phyloP scores from a whole-genome alignment of 2,113 vertebrate genomes.

The Eulemur rufifrons region DNA sequence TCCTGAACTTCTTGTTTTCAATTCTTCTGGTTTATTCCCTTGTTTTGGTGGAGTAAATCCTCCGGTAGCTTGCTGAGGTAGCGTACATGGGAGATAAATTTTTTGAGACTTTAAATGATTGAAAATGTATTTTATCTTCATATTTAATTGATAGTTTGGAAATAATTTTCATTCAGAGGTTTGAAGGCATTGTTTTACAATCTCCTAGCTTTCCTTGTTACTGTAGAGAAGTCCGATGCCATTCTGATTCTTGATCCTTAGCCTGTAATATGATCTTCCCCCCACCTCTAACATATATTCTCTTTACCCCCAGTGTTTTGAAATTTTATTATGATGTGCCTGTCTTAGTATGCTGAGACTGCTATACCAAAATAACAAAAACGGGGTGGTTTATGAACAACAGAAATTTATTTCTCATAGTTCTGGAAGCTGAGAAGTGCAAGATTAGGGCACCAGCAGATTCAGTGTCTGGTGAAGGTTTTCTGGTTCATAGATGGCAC shows the following conservation, averaged over 20 bases:
- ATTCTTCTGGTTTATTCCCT: neutral
- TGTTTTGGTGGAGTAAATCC: neutral
- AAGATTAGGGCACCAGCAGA: neutral
- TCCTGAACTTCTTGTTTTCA: neutral
- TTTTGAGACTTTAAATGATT: slow-evolving; percentile 7
- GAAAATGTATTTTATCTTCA: neutral
- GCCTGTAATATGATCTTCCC: neutral
- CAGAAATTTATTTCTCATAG: neutral
- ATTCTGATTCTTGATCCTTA: slow-evolving; percentile 2
- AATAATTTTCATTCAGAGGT: neutral
- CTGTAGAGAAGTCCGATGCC: neutral
- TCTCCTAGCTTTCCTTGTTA: neutral
- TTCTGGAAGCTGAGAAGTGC: neutral
- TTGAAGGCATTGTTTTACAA: neutral
- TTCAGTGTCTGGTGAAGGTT: neutral
- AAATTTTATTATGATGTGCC: neutral
- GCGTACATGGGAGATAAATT: neutral
- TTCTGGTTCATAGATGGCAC: neutral
- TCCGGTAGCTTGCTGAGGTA: neutral
- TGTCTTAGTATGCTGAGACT: neutral
- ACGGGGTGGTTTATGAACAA: neutral
- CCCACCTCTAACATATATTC: neutral
- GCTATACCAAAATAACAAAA: neutral
- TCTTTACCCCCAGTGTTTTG: neutral
- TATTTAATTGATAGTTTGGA: neutral